Evolutionary conservation across 2,797 vertebrate species (phyloP), one percentile per base, ranked within the genome.

Genomic region (Danio jaintianensis): DNA sequence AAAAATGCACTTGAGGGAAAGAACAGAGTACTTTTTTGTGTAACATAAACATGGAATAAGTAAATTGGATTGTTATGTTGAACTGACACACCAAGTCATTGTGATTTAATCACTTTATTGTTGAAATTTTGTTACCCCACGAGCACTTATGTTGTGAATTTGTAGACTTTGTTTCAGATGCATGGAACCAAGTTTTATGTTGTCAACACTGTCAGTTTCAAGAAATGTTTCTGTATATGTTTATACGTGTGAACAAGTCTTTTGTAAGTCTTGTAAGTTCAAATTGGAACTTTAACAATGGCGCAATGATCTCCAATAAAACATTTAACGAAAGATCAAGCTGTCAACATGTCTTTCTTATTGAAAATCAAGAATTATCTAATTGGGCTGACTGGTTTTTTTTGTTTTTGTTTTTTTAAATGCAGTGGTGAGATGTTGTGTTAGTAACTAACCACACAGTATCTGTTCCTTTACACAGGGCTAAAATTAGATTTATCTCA

Each of bases 1-100:
- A 68, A 22, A 77, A 68, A 56, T 68, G 63, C 75, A 78, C 12
- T 68, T 47, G 7, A 55, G 6, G 56, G 36, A 12, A 40, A 42
- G 38, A 52, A 43, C 6, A n/a, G 0, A 22, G 36, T 45, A 50
- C 62, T 55, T 76, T 55, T n/a, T 5, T 55, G 6, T 40, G 7
- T 53, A 52, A 52, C 1, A 40, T n/a, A n/a, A n/a, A n/a, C n/a
- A n/a, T n/a, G n/a, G n/a, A n/a, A n/a, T 7, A 3, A 72, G n/a
- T 11, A 20, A 7, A 15, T 13, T 6, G 40, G 67, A 70, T 29
- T 13, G 29, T 29, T 22, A n/a, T n/a, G n/a, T n/a, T 48, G 7
- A 48, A 67, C 67, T 48, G 1, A 48, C 12, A 47, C 66, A 7
- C 40, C 40, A 64, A 20, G 11, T 66, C 42, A 66, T 8, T 2